Base-by-base conservation (phyloP, 2,113 vertebrate genomes). In the Zapornia atra region DNA sequence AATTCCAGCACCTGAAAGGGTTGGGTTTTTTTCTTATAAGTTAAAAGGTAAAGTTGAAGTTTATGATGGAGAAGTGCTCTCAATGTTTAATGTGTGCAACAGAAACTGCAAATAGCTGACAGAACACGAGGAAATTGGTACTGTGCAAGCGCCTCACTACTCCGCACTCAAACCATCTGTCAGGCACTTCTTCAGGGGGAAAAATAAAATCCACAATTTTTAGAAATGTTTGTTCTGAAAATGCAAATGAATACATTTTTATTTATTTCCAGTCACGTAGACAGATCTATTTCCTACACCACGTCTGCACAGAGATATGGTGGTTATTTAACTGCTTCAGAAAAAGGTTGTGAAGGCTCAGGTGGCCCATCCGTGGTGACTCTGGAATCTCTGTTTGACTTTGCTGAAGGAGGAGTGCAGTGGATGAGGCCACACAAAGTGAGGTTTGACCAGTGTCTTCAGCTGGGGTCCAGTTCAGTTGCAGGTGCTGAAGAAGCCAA, bases 91-190 rank as follows among this genome's bases (percentile, higher is more conserved):
- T 86, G 92, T 97, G 86, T 97, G 90, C 92, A 96, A 95, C n/a
- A 94, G 96, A 94, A 94, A 95, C 83, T 96, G 85, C 86, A 97
- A 97, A 95, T 97, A 98, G 96, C 97, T 97, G 95, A 96, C 72
- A 84, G 97, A 98, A 97, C 94, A 91, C 77, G 92, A 93, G 96
- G 95, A 98, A 97, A 93, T 94, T 86, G 65, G 68, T 94, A 82
- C 85, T 78, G 78, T 91, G 96, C 90, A 89, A 98, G 90, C 81
- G 93, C 92, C 86, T 96, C 91, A 79, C 87, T 93, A 95, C 94
- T 96, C 69, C 89, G 97, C 97, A 72, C 56, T 97, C 90, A 91
- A 66, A 79, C 98, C 97, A 98, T 98, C 98, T 98, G 98, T 97
- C 96, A 97, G 56, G 90, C 83, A 86, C 90, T 96, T 97, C 94